Percentiles rank a stretch among this genome's conserved stretches.
Conservation (phyloP, 1,140 invertebrate species). For the Drosophila lini region DNA sequence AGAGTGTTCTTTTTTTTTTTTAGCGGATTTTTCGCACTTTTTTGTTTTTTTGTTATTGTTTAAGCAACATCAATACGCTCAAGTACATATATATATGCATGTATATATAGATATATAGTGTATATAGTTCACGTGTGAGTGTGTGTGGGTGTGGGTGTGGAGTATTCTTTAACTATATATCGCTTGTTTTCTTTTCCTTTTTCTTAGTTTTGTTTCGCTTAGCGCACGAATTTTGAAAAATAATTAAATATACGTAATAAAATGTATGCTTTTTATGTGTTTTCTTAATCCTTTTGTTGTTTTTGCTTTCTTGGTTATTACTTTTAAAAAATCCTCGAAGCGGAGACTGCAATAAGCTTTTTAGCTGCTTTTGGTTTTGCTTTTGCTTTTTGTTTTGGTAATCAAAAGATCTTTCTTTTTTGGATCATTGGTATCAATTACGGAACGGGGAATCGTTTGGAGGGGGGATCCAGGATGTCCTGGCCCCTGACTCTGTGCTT, state of each 20-base stretch:
- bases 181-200: constrained; percentile 12
- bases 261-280: constrained; percentile 21
- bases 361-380: constrained; percentile 2
- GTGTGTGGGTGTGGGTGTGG: constrained; percentile 49
- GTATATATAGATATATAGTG: constrained; percentile 57
- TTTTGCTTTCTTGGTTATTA: constrained; percentile 35
- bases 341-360: constrained; percentile 34
- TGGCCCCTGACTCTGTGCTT: constrained; percentile 17
- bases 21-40: constrained; percentile 8
- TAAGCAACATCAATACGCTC: constrained; percentile 73
- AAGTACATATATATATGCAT: constrained; percentile 71
- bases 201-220: constrained; percentile 31
- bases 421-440: background rate
- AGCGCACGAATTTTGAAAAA: constrained; percentile 57
- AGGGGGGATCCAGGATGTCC: constrained; percentile 11
- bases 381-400: constrained; percentile 1
- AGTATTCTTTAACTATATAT: constrained; percentile 32
- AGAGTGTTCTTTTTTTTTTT: constrained; percentile 21
- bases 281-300: constrained; percentile 12
- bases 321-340: constrained; percentile 49
- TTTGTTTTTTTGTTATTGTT: constrained; percentile 18
- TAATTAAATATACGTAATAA: constrained; percentile 47
- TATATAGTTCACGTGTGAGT: constrained; percentile 51
- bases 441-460: constrained; percentile 6
- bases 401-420: constrained; percentile 4